These are phyloP conservation scores for Hyles euphorbiae DNA, from an alignment of 1,140 invertebrate species.

Conservation along the genomic window DNA sequence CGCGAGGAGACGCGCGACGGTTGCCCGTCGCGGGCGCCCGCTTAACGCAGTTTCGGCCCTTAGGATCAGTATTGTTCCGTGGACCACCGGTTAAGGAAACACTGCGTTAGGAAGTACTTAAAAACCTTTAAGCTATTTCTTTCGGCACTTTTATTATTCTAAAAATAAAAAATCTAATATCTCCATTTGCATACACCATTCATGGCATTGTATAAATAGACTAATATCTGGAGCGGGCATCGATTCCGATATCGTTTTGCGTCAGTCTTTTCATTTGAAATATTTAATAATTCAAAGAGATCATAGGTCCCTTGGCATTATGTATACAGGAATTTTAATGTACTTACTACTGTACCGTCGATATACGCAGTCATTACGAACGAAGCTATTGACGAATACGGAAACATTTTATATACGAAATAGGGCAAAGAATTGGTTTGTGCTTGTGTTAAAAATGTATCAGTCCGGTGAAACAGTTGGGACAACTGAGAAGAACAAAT, in stretches of 20 bases:
- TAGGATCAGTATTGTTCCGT: too few species aligned
- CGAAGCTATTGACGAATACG: background rate
- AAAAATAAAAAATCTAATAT: too few species aligned
- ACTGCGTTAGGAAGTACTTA: too few species aligned
- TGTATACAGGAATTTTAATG: slow-evolving; percentile 33
- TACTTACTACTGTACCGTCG: background rate
- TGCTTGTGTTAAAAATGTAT: slow-evolving; percentile 42
- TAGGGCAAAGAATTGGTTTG: background rate
- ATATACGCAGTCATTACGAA: background rate
- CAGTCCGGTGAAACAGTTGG: slow-evolving; percentile 36
- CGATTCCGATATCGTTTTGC: background rate
- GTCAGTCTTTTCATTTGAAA: slow-evolving; percentile 3
- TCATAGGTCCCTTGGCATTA: slow-evolving; percentile 58
- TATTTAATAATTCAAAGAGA: slow-evolving; percentile 52
- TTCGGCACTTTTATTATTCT: too few species aligned
- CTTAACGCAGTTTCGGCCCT: too few species aligned
- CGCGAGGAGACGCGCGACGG: too few species aligned
- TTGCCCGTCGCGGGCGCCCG: too few species aligned
- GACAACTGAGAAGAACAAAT: slow-evolving; percentile 53
- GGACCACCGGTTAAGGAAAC: too few species aligned
- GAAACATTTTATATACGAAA: background rate
- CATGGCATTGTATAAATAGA: too few species aligned
- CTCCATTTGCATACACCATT: too few species aligned
- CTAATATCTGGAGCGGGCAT: too few species aligned
- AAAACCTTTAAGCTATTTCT: too few species aligned